These are phyloP conservation scores for Neomonachus schauinslandi DNA, from an alignment of 2,113 vertebrate species.

Conservation along the genomic window DNA sequence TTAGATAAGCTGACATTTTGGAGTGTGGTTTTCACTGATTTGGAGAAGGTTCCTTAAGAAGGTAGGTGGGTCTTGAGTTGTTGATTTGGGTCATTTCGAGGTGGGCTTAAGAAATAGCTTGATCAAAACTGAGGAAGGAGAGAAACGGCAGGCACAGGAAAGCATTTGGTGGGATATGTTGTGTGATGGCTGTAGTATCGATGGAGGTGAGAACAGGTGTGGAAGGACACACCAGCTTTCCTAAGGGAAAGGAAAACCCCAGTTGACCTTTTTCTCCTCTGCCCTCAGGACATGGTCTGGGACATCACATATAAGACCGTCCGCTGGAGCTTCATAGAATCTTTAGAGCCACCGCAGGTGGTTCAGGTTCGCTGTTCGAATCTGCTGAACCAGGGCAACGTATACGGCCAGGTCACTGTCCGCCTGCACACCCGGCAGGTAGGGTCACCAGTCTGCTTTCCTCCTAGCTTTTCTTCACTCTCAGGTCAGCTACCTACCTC, in stretches of 20 bases:
- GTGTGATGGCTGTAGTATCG: fast-evolving
- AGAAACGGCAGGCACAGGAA: not conserved
- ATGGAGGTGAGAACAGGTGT: not conserved
- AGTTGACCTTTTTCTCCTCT: constrained; percentile 12
- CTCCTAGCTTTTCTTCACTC: not conserved
- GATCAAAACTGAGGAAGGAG: not conserved
- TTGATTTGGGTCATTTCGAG: not conserved
- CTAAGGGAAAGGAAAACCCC: not conserved
- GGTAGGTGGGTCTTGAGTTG: not conserved
- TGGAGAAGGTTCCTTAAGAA: not conserved
- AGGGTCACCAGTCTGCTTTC: not conserved
- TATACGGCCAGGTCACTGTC: constrained; percentile 95
- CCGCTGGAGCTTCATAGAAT: constrained; percentile 93
- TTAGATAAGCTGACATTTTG: not conserved
- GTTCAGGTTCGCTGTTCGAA: constrained; percentile 92
- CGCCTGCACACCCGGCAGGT: constrained; percentile 97
- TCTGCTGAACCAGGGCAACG: constrained; percentile 89
- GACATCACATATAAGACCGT: constrained; percentile 94
- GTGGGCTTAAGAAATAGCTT: not conserved
- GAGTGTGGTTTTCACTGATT: constrained; percentile 8
- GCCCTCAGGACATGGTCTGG: constrained; percentile 93
- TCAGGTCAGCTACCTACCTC: not conserved
- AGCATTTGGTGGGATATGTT: not conserved
- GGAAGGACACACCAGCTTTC: not conserved
- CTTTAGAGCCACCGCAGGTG: constrained; percentile 91